Percentiles rank a stretch among this genome's conserved stretches.
Conservation (phyloP, 2,113 vertebrate species). For the Anarrhichthys ocellatus region DNA sequence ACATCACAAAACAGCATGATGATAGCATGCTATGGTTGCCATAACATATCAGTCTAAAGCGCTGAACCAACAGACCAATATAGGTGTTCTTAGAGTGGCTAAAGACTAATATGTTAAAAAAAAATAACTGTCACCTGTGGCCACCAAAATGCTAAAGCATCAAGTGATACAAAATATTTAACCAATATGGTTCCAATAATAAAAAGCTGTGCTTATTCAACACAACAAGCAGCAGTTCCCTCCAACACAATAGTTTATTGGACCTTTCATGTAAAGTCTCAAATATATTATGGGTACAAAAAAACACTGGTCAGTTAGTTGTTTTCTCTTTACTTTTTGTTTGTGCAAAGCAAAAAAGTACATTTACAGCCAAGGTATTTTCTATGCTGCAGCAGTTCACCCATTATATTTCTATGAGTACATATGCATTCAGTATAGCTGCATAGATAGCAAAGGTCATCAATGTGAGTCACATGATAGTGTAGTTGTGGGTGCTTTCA, state of each 20-base stretch:
- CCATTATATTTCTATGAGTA: not conserved
- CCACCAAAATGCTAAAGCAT: not conserved
- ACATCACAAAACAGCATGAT: not conserved
- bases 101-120: not conserved
- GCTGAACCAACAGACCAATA: not conserved
- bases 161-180: not conserved
- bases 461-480: constrained; percentile 9
- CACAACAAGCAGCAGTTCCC: not conserved
- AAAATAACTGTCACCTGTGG: not conserved
- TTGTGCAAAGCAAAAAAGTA: constrained; percentile 64
- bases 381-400: constrained; percentile 22
- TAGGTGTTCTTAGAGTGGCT: not conserved
- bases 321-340: constrained; percentile 44
- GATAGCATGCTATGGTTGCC: not conserved
- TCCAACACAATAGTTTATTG: not conserved
- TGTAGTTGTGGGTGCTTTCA: not conserved
- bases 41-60: not conserved
- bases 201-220: not conserved
- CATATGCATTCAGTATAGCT: constrained; percentile 36
- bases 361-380: constrained; percentile 51
- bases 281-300: not conserved
- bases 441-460: constrained; percentile 49
- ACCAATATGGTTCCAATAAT: not conserved
- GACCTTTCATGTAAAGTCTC: not conserved
- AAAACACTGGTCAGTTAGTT: not conserved